A percentile compares a stretch with the other conserved stretches of the same genome.
Conservation (phyloP, 2,888 invertebrate species). For the Mythimna loreyi region DNA sequence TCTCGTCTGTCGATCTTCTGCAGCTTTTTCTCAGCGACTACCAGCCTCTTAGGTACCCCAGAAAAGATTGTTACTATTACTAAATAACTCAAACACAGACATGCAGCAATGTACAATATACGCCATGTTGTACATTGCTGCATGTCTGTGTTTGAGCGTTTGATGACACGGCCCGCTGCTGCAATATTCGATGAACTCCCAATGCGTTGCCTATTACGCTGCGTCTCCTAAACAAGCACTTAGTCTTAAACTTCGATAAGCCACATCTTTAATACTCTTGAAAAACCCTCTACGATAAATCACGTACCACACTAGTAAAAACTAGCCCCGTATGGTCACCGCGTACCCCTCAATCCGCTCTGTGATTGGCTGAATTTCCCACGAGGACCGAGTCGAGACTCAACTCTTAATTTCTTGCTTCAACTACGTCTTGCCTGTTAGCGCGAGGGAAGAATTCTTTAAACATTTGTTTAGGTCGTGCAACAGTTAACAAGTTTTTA, state of each 20-base stretch:
- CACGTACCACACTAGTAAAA: slow-evolving; percentile 8
- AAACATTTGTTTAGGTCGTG: slow-evolving; percentile 57
- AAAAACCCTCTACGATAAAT: slow-evolving; percentile 5
- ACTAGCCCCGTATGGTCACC: slow-evolving; percentile 70
- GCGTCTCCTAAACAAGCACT: too few species aligned
- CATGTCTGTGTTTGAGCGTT: too few species aligned
- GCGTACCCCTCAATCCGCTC: slow-evolving; percentile 76
- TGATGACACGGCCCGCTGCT: too few species aligned
- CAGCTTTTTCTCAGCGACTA: not conserved
- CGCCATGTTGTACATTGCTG: too few species aligned
- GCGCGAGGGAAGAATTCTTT: slow-evolving; percentile 68
- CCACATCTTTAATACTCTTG: too few species aligned
- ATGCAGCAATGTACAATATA: too few species aligned
- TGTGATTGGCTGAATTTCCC: slow-evolving; percentile 89
- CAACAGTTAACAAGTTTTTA: slow-evolving; percentile 40
- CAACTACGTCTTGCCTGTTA: slow-evolving; percentile 69
- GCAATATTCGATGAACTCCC: too few species aligned
- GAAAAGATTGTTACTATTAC: not conserved
- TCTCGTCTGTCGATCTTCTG: not conserved
- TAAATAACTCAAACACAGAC: too few species aligned
- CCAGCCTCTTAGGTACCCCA: not conserved
- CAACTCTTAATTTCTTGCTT: slow-evolving; percentile 87
- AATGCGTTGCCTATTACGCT: too few species aligned
- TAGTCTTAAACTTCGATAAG: too few species aligned
- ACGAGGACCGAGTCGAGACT: slow-evolving; percentile 76